Evolutionary conservation across 2,113 vertebrate genomes (phyloP).

Genomic region (Rhea americana): DNA sequence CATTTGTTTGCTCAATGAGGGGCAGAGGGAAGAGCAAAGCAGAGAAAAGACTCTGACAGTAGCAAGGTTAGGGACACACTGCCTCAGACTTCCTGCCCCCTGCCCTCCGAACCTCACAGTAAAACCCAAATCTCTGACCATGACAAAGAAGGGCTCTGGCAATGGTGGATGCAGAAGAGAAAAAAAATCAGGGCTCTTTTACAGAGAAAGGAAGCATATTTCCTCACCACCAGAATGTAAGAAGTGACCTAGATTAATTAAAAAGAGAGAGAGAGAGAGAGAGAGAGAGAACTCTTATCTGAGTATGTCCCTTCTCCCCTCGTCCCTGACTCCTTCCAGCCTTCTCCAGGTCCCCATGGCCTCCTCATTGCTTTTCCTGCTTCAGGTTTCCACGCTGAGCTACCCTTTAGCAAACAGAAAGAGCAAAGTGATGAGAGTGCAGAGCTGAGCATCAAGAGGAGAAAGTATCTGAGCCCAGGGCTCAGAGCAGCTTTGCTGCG

Average conservation of each 20-base stretch:
- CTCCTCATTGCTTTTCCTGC: not conserved
- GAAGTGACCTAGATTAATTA: not conserved
- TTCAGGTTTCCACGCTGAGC: fast-evolving
- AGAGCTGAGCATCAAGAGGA: not conserved
- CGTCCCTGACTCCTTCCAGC: not conserved
- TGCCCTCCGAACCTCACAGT: not conserved
- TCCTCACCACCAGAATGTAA: not conserved
- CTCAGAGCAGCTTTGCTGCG: not conserved
- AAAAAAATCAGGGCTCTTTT: not conserved
- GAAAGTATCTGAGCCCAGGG: not conserved
- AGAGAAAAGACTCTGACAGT: not conserved
- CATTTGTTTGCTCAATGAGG: not conserved
- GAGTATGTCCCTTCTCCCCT: not conserved
- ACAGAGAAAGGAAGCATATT: not conserved
- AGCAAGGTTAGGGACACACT: not conserved
- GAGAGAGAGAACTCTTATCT: not conserved
- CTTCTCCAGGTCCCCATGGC: not conserved
- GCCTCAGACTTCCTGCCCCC: not conserved
- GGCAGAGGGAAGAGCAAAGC: not conserved
- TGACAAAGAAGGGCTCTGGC: not conserved
- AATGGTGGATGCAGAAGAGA: not conserved
- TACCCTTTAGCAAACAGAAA: not conserved
- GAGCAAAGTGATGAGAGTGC: not conserved
- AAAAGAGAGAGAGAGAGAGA: not conserved
- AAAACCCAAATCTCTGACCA: not conserved